Conservation (phyloP, 2,113 vertebrate species). For the Indicator indicator region DNA sequence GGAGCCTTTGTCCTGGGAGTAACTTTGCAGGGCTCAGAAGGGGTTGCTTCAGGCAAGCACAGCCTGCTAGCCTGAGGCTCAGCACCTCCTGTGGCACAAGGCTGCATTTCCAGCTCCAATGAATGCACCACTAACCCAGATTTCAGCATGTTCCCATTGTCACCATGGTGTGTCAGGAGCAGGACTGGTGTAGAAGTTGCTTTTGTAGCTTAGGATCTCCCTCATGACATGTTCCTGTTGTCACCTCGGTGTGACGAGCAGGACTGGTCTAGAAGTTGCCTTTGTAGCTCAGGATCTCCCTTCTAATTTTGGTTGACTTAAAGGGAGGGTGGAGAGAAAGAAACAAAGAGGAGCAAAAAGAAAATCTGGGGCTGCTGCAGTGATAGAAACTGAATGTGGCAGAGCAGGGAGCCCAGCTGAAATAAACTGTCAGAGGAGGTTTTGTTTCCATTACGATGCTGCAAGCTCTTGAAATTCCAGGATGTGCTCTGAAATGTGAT, state of each 20-base stretch:
- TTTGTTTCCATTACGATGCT: neutral
- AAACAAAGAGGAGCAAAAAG: neutral
- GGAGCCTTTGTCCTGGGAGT: neutral
- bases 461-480: neutral
- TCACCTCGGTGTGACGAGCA: neutral
- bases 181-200: neutral
- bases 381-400: neutral
- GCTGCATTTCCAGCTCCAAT: neutral
- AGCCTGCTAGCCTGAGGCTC: neutral
- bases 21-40: neutral
- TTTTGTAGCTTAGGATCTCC: neutral
- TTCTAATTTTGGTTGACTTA: neutral
- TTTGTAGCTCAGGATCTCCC: neutral
- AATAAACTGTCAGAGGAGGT: conserved; percentile 12
- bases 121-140: neutral
- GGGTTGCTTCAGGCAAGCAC: neutral
- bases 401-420: neutral
- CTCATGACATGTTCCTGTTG: neutral
- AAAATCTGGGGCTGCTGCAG: neutral
- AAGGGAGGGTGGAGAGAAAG: neutral
- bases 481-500: neutral
- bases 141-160: neutral
- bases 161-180: neutral
- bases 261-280: neutral
- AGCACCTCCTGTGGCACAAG: rapidly evolving